Evolutionary conservation across 2,113 vertebrate species (phyloP), one percentile per base, ranked within the genome.

Genomic region (Oncorhynchus nerka): DNA sequence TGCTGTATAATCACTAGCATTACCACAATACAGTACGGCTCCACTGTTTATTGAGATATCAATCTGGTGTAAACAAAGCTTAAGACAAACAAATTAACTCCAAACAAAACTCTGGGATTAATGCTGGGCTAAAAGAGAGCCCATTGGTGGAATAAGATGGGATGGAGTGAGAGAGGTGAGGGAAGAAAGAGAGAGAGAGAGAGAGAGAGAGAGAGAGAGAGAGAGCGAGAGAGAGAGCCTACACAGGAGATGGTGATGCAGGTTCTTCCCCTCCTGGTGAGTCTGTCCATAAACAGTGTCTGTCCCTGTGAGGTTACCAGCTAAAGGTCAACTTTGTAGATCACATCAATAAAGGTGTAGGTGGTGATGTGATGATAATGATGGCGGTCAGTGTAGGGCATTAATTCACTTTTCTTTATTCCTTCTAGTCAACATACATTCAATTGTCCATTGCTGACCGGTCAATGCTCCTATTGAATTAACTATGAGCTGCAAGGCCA

Each of bases 31-130:
- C 82, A 85, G 85, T 81, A 79, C 4, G 16, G 5, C 84, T 81
- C 79, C 85, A 85, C 83, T 87, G 90, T 91, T 91, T 91, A 92
- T 91, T 93, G 89, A 89, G 89, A 91, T 91, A 91, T 93, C 91
- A 92, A 91, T 91, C 85, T 85, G 83, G 82, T 87, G 89, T 90
- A 94, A 93, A 93, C 92, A 92, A 92, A 91, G 89, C 89, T 91
- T 93, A 89, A 88, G 88, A 92, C 91, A 91, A 93, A 90, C 88
- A 91, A 92, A 93, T 90, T 89, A 89, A 86, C 87, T 84, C 86
- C 87, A 90, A 92, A 93, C 89, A 88, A 89, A 86, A 87, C 84
- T 80, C 82, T 82, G 76, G 84, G 87, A 90, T 85, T 89, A 85
- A 86, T 68, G 83, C 81, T 77, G 73, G 71, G 66, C 90, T 90